These are phyloP conservation scores for Oceanites oceanicus DNA, from an alignment of 2,113 vertebrate genomes.

Conservation along the genomic window DNA sequence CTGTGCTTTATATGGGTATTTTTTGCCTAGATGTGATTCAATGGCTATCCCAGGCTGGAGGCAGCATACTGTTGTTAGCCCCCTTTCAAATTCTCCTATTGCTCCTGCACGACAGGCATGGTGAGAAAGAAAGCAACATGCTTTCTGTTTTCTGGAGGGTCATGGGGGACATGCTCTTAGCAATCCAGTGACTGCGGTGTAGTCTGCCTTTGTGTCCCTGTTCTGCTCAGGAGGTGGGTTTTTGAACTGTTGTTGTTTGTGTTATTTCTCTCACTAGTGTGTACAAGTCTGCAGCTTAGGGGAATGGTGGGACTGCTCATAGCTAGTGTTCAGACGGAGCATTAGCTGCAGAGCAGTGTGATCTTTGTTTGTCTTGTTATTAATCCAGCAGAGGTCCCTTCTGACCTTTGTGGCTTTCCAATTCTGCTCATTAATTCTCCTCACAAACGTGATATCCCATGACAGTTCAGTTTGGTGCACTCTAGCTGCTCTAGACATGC, in stretches of 20 bases:
- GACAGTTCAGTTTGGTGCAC: neutral
- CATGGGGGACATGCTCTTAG: fast-evolving
- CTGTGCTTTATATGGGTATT: neutral
- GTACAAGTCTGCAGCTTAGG: neutral
- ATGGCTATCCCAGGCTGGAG: neutral
- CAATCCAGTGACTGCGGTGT: fast-evolving
- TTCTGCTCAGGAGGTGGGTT: neutral
- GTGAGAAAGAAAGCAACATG: fast-evolving
- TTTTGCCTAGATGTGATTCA: neutral
- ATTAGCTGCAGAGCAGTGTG: neutral
- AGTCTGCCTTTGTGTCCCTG: neutral
- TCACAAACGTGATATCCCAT: neutral
- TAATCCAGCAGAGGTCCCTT: neutral
- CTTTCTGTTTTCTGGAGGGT: neutral
- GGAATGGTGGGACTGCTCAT: neutral
- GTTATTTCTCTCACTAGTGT: neutral
- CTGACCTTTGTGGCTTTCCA: neutral
- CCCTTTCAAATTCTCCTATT: neutral
- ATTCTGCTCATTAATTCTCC: neutral
- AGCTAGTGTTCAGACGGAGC: neutral
- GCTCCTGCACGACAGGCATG: fast-evolving
- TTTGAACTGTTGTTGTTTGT: neutral
- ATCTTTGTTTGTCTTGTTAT: neutral
- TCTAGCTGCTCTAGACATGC: neutral
- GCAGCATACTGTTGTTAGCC: neutral